Conservation (phyloP, 53 echinoderm and acorn worm species). For the Henricia sp. region DNA sequence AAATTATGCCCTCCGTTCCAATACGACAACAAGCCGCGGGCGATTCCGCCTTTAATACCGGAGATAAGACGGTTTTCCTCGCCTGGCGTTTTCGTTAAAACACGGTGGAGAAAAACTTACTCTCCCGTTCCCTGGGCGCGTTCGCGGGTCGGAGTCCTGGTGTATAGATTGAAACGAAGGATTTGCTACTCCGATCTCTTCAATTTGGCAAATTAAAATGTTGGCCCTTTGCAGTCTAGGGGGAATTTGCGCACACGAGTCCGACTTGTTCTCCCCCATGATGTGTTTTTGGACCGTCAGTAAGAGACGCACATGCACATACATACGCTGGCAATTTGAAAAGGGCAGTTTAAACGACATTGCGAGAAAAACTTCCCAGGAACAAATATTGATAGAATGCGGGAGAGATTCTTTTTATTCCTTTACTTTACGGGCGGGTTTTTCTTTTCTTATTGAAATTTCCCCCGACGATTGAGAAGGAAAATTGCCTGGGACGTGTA, state of each 20-base stretch:
- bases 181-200: background rate
- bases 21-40: constrained; percentile 4
- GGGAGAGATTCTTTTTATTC: background rate
- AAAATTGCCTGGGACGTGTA: too few relatives aligned
- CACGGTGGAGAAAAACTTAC: constrained; percentile 12
- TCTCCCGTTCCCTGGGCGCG: constrained; percentile 1
- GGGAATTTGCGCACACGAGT: background rate
- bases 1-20: background rate
- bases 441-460: background rate
- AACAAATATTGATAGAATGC: background rate
- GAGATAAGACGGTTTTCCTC: background rate
- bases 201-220: constrained; percentile 54
- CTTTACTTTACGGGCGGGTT: background rate
- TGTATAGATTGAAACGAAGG: background rate
- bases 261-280: background rate
- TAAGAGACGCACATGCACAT: too few relatives aligned
- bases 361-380: too few relatives aligned
- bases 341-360: too few relatives aligned
- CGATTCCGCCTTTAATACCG: constrained; percentile 11
- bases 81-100: constrained; percentile 30
- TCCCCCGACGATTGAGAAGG: background rate
- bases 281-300: constrained; percentile 3
- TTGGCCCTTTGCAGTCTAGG: background rate
- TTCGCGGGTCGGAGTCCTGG: background rate
- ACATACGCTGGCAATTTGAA: too few relatives aligned